Percentiles rank a stretch among this genome's conserved stretches.
phyloP scores from a whole-genome alignment of 1,140 invertebrate species.

The Drosophila sechellia region DNA sequence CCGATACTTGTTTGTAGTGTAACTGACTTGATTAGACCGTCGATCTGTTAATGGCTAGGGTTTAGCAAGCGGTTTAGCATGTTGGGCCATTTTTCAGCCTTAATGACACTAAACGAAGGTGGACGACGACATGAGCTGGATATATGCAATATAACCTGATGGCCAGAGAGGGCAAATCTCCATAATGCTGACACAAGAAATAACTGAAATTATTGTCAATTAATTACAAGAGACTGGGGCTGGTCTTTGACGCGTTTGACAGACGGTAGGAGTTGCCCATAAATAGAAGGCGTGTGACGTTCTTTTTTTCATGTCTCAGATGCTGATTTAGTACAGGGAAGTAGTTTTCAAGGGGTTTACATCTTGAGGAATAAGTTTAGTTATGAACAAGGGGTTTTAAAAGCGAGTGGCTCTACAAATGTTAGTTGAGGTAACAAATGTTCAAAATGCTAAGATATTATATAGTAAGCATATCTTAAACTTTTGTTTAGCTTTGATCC shows the following conservation, averaged over 20 bases:
- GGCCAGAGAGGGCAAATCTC: conserved; percentile 24
- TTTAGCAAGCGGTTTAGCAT: conserved; percentile 39
- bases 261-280: conserved; percentile 76
- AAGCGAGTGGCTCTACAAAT: too few relatives aligned
- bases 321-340: conserved; percentile 34
- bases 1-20: background rate
- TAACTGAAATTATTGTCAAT: conserved; percentile 82
- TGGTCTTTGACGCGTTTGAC: conserved; percentile 77
- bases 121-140: conserved; percentile 50
- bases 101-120: conserved; percentile 74
- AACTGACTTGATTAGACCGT: conserved; percentile 9
- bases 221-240: conserved; percentile 72
- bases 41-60: conserved; percentile 18
- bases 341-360: background rate
- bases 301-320: conserved; percentile 50
- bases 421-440: too few relatives aligned
- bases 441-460: background rate
- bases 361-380: background rate
- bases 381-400: too few relatives aligned
- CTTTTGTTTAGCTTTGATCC: background rate
- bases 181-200: conserved; percentile 56
- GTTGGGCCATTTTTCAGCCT: conserved; percentile 68
- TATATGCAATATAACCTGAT: conserved; percentile 19
- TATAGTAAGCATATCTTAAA: too few relatives aligned
- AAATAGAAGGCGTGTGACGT: conserved; percentile 61